A percentile compares a stretch with the other conserved stretches of the same genome.
Evolutionary conservation across 1,140 invertebrate species (phyloP).

Genomic region (Drosophila santomea): DNA sequence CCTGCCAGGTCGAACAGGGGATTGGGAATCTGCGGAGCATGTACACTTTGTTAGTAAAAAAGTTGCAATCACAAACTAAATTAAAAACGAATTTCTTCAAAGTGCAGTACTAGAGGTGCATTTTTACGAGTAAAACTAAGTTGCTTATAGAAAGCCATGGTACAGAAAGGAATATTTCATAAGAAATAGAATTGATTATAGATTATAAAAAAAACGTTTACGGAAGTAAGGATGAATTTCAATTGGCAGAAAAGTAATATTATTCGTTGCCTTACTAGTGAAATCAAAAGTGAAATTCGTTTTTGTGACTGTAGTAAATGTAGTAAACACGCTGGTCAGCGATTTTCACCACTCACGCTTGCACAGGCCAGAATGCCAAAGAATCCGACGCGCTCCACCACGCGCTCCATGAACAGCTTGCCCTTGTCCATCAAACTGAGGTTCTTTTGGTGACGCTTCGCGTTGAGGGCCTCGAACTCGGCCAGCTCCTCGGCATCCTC

Average conservation of each 20-base stretch:
- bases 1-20: slow-evolving; percentile 99
- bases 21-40: slow-evolving; percentile 94
- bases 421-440: slow-evolving; percentile 90
- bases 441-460: slow-evolving; percentile 87
- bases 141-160: too few relatives aligned
- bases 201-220: too few relatives aligned
- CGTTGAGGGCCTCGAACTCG: slow-evolving; percentile 91
- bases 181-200: too few relatives aligned
- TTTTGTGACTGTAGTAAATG: background rate
- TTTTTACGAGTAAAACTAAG: too few relatives aligned
- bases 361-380: slow-evolving; percentile 98
- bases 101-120: too few relatives aligned
- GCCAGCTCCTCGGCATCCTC: slow-evolving; percentile 91
- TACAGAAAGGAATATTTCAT: too few relatives aligned
- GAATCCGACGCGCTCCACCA: slow-evolving; percentile 98
- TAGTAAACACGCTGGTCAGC: background rate
- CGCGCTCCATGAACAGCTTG: slow-evolving; percentile 95
- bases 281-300: background rate
- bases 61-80: background rate
- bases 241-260: too few relatives aligned
- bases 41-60: background rate
- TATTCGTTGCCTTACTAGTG: too few relatives aligned
- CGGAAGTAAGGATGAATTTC: too few relatives aligned
- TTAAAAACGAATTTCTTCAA: background rate
- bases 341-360: slow-evolving; percentile 88